phyloP scores from a whole-genome alignment of 1,140 invertebrate genomes.

The Saxidomus purpurata region DNA sequence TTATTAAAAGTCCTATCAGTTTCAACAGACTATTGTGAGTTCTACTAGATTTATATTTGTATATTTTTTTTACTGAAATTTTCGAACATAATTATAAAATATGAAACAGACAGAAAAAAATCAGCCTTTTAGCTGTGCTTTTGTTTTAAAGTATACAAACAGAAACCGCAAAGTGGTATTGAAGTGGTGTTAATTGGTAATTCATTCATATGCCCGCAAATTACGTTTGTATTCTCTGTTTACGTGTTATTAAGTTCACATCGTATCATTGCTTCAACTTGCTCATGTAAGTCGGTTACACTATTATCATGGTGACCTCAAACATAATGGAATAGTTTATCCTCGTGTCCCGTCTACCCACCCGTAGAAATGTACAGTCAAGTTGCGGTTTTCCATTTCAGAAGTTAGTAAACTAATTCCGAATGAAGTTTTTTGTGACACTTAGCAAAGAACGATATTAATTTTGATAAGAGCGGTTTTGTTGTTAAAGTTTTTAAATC shows the following conservation, averaged over 20 bases:
- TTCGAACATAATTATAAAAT: no score
- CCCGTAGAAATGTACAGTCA: not conserved
- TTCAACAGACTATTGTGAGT: no score
- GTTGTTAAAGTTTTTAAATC: conserved; percentile 2
- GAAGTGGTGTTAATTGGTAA: no score
- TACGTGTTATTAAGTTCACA: not conserved
- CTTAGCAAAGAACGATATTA: not conserved
- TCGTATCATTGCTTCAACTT: conserved; percentile 1
- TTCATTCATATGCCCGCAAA: not conserved
- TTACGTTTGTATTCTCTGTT: not conserved
- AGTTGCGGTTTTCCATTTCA: not conserved
- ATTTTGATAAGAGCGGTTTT: not conserved
- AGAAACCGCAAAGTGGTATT: no score
- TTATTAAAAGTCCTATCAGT: no score
- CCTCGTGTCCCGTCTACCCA: not conserved
- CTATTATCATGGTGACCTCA: not conserved
- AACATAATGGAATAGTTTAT: conserved; percentile 6
- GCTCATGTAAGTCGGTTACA: not conserved
- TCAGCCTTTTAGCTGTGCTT: no score
- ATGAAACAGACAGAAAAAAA: no score
- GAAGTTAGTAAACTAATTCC: not conserved
- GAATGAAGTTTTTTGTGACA: conserved; percentile 29
- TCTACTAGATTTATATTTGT: no score
- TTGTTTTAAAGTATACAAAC: no score
- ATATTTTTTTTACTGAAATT: no score